phyloP scores from a whole-genome alignment of 1,140 invertebrate species.

The Diorhabda carinulata region DNA sequence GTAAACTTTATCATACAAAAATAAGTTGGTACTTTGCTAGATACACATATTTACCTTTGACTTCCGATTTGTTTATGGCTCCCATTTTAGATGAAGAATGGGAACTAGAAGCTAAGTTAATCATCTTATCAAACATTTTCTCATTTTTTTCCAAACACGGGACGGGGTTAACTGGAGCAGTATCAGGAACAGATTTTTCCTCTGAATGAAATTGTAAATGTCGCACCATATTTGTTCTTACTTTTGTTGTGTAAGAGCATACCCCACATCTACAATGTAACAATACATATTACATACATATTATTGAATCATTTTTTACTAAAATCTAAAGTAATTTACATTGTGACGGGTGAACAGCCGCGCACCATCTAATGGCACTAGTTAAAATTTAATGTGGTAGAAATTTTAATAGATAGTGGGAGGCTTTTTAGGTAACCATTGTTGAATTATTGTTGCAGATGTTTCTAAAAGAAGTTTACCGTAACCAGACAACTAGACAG shows the following conservation, averaged over 20 bases:
- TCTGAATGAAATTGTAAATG: conserved; percentile 66
- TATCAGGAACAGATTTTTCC: conserved; percentile 57
- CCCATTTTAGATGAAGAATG: conserved; percentile 42
- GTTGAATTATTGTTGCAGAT: too few relatives aligned
- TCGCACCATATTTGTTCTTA: conserved; percentile 64
- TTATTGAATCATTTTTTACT: neutral
- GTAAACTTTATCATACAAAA: too few relatives aligned
- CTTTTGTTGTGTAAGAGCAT: conserved; percentile 69
- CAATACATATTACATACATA: neutral
- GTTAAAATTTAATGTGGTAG: too few relatives aligned
- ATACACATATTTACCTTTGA: conserved; percentile 25
- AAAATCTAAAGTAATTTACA: too few relatives aligned
- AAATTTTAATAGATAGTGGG: too few relatives aligned
- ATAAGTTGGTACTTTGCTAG: neutral
- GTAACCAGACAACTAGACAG: too few relatives aligned
- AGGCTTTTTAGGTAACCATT: too few relatives aligned
- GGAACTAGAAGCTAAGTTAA: conserved; percentile 72
- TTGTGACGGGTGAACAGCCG: too few relatives aligned
- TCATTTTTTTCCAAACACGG: conserved; percentile 73
- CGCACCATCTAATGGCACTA: too few relatives aligned
- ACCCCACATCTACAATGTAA: conserved; percentile 58
- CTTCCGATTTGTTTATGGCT: conserved; percentile 35
- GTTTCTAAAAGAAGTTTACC: too few relatives aligned
- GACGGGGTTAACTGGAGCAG: conserved; percentile 71
- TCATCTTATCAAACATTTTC: conserved; percentile 80